Base-by-base conservation (phyloP, 2,113 vertebrate genomes). In the Chrysochloris asiatica region DNA sequence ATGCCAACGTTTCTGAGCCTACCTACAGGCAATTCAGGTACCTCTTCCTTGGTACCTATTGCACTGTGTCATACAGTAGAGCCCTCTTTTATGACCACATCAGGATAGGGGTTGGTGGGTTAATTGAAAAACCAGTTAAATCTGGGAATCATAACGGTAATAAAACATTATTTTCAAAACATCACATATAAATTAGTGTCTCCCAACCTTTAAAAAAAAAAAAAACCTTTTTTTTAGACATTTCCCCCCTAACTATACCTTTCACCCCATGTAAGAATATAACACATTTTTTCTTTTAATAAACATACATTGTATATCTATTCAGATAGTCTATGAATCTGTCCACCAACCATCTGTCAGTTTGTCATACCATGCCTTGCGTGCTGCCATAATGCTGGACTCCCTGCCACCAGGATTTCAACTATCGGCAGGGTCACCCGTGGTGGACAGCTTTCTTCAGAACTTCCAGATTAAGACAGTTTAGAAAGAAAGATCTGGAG, bases 121-220 rank as follows among this genome's bases (percentile, higher is more conserved):
- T 81, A 81, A 81, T 14, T 86, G 63, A 92, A 94, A 83, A 92
- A 38, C 3, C 22, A 65, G n/a, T 30, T 59, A 79, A 78, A 91
- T 75, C 19, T 22, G 28, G 8, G 41, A 72, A 72, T 86, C 7
- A 11, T 61, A 72, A 85, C 54, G 36, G 30, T 12, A 16, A 75
- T 92, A 80, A 38, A 13, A 82, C 19, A 86, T 36, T 84, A 21
- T 84, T 56, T n/a, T 92, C 89, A 36, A 52, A 86, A 43, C 33
- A 71, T 86, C 52, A 82, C 47, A 76, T 90, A 43, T 52, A 77
- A 78, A 73, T 54, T 8, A 75, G 21, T 83, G 2, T 24, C 65
- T 84, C 26, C 72, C 24, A 56, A 56, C 14, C n/a, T 19, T 75
- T 59, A n/a, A 52, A 7, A 33, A 69, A 38, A n/a, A n/a, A n/a